Evolutionary conservation across 2,888 invertebrate genomes (phyloP).

Genomic region (Tetragonula carbonaria): DNA sequence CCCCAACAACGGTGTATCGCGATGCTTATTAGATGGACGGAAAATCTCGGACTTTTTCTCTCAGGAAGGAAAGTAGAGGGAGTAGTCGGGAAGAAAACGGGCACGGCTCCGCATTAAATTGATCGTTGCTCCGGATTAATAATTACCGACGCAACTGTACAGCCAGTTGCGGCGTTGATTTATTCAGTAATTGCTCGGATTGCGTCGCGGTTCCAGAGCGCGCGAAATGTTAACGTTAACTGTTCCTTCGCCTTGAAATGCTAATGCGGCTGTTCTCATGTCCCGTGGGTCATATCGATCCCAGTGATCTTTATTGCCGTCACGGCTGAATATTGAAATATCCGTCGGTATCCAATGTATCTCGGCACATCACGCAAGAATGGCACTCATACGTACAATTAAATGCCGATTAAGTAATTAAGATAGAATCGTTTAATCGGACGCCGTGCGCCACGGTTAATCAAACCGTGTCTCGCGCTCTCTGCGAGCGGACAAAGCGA

Average conservation of each 20-base stretch:
- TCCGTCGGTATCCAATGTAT: slow-evolving; percentile 48
- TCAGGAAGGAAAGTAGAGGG: not conserved
- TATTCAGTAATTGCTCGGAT: slow-evolving; percentile 54
- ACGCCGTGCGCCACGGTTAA: slow-evolving; percentile 59
- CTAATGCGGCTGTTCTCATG: slow-evolving; percentile 68
- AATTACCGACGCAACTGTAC: slow-evolving; percentile 51
- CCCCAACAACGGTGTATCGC: too few relatives aligned
- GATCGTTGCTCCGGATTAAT: slow-evolving; percentile 53
- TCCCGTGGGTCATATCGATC: slow-evolving; percentile 60
- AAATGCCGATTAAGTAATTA: slow-evolving; percentile 71
- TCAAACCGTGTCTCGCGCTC: slow-evolving; percentile 54
- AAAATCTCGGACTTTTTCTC: not conserved
- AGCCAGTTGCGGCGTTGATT: slow-evolving; percentile 45
- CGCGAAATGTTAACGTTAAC: slow-evolving; percentile 62
- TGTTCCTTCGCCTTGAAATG: slow-evolving; percentile 66
- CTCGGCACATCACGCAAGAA: slow-evolving; percentile 59
- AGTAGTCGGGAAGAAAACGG: not conserved
- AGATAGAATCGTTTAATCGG: slow-evolving; percentile 69
- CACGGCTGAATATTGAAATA: slow-evolving; percentile 66
- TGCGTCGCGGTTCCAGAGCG: slow-evolving; percentile 39
- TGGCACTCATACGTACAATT: slow-evolving; percentile 66
- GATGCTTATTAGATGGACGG: too few relatives aligned
- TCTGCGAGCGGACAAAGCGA: slow-evolving; percentile 51
- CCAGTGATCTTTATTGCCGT: slow-evolving; percentile 67
- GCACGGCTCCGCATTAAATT: slow-evolving; percentile 47